Evolutionary conservation across 2,797 vertebrate species (phyloP).

Genomic region (Dromococcyx pavoninus): DNA sequence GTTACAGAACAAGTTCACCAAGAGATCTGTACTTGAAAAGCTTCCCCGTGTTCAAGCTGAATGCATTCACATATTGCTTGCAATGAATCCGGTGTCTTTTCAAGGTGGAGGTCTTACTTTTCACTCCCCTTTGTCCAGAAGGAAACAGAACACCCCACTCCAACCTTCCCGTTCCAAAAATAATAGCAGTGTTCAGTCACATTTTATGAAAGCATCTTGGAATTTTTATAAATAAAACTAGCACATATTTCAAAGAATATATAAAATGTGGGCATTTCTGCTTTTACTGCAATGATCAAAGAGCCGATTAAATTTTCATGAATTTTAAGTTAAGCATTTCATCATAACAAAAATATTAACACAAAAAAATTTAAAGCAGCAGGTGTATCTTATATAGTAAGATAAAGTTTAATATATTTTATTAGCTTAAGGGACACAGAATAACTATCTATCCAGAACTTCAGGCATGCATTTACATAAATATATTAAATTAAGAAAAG

Average conservation of each 20-base stretch:
- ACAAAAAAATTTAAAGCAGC: slow-evolving; percentile 53
- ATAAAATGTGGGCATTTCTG: not conserved
- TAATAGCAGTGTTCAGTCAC: slow-evolving; percentile 32
- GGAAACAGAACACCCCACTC: not conserved
- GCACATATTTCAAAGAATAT: slow-evolving; percentile 33
- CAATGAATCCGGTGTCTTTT: not conserved
- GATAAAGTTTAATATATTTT: slow-evolving; percentile 82
- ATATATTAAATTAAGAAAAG: slow-evolving; percentile 83
- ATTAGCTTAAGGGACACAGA: slow-evolving; percentile 79
- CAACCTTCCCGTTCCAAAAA: slow-evolving; percentile 40
- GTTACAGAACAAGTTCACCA: not conserved
- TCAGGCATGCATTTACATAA: slow-evolving; percentile 83
- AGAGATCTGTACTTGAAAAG: not conserved
- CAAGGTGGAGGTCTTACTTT: not conserved
- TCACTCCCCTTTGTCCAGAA: not conserved
- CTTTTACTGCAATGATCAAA: slow-evolving; percentile 50
- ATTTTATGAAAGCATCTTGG: slow-evolving; percentile 44
- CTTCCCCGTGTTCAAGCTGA: not conserved
- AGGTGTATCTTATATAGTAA: slow-evolving; percentile 63
- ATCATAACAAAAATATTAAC: slow-evolving; percentile 34
- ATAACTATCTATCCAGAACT: slow-evolving; percentile 76
- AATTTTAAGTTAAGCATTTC: slow-evolving; percentile 49
- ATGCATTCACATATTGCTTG: not conserved
- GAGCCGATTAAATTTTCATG: not conserved
- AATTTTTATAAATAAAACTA: slow-evolving; percentile 53